phyloP scores from a whole-genome alignment of 2,113 vertebrate genomes.

The Axis porcinus region DNA sequence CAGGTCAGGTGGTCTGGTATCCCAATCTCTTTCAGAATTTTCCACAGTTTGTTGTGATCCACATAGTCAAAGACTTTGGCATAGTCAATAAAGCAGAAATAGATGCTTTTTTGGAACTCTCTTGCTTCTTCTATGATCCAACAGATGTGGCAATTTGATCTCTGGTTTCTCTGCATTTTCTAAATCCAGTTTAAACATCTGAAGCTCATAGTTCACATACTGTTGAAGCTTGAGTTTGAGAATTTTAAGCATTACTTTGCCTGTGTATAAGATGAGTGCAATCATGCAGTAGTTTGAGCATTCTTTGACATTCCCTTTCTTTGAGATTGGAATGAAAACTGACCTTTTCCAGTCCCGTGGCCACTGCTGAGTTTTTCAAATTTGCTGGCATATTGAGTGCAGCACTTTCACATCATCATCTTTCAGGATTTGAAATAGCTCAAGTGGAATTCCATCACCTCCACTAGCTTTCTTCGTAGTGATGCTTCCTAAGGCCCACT shows the following conservation, averaged over 20 bases:
- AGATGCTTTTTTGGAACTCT: background rate
- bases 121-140: background rate
- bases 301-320: background rate
- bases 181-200: background rate
- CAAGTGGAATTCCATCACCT: background rate
- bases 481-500: background rate
- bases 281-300: background rate
- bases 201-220: background rate
- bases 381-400: background rate
- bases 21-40: background rate
- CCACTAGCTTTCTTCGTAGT: background rate
- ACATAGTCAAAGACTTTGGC: background rate
- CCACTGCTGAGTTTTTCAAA: background rate
- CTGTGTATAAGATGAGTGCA: background rate
- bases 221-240: background rate
- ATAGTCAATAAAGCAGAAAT: background rate
- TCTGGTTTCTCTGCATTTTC: background rate
- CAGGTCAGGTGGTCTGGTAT: background rate
- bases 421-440: background rate
- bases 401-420: background rate
- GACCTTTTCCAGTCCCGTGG: background rate
- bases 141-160: background rate
- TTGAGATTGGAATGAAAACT: background rate
- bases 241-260: background rate
- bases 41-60: background rate